phyloP scores from a whole-genome alignment of 2,888 invertebrate species.

The Agonopterix alstromeriana region DNA sequence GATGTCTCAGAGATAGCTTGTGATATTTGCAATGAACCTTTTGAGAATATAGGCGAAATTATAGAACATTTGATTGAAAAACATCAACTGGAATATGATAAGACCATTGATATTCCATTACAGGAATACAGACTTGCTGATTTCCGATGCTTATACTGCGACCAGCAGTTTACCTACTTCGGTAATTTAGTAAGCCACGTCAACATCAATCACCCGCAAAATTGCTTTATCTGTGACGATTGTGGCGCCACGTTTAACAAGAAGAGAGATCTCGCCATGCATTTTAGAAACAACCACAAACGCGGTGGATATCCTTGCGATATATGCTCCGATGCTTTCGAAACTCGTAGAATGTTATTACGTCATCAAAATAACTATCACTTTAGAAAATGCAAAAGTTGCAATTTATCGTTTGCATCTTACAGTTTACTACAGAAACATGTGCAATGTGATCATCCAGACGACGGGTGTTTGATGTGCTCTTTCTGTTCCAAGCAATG shows the following conservation, averaged over 20 bases:
- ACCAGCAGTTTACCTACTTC: slow-evolving; percentile 44
- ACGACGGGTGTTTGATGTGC: slow-evolving; percentile 40
- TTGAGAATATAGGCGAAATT: slow-evolving; percentile 35
- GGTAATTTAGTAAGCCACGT: slow-evolving; percentile 48
- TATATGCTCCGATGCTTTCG: slow-evolving; percentile 38
- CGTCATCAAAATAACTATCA: slow-evolving; percentile 45
- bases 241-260: slow-evolving; percentile 50
- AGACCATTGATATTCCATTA: slow-evolving; percentile 38
- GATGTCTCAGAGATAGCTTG: slow-evolving; percentile 57
- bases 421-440: slow-evolving; percentile 42
- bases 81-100: slow-evolving; percentile 51
- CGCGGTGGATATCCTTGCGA: slow-evolving; percentile 47
- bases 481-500: slow-evolving; percentile 47
- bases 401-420: slow-evolving; percentile 37
- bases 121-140: slow-evolving; percentile 48
- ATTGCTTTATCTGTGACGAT: slow-evolving; percentile 47
- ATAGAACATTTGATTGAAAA: slow-evolving; percentile 51
- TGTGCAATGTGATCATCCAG: slow-evolving; percentile 39
- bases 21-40: slow-evolving; percentile 47
- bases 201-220: slow-evolving; percentile 41
- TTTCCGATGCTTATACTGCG: slow-evolving; percentile 44
- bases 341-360: slow-evolving; percentile 25
- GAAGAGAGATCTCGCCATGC: slow-evolving; percentile 43
- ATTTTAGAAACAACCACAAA: slow-evolving; percentile 42
- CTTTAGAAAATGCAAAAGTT: slow-evolving; percentile 44